Evolutionary conservation across 2,888 invertebrate species (phyloP), one percentile per base, ranked within the genome.

Genomic region (Hipparchia sbordonii): DNA sequence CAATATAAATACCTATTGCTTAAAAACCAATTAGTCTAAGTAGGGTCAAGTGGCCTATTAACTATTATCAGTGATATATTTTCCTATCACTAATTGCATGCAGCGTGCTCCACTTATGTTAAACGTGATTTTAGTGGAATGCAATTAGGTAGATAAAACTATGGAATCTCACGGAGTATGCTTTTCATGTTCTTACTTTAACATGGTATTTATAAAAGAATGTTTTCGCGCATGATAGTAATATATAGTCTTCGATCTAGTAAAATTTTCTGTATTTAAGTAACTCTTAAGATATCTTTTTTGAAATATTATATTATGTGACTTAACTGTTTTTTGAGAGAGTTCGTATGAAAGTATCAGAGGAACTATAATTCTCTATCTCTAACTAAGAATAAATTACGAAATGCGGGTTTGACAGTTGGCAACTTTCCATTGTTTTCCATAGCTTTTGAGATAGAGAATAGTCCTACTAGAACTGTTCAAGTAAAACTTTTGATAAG

Each of bases 81-180:
- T 51, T 39, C 45, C 46, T 70, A 56, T 67, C 67, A 54, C 61
- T 70, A 73, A 73, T 73, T 65, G n/a, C 54, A 54, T 54, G 9
- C 8, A 57, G 3, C 56, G 56, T 62, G 52, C 48, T 33, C 72
- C 57, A 72, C 59, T 67, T 48, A 48, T 1, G 6, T 65, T 70
- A 61, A 60, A 46, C 23, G 62, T 52, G 45, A 74, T 62, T 72
- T 70, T 48, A 57, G n/a, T 65, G 72, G 72, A 74, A 74, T 70
- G 72, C 70, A 63, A 65, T 72, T 70, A 72, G 33, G 54, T 48
- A 56, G 48, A 48, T 51, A 13, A 70, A 73, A 56, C 13, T 45
- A 12, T 13, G 9, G 39, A n/a, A n/a, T 46, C 46, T 48, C 13
- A 13, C 62, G 6, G 12, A 61, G 45, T 61, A 60, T 39, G 39